Evolutionary conservation across 2,113 vertebrate genomes (phyloP).

Genomic region (Gulo gulo): DNA sequence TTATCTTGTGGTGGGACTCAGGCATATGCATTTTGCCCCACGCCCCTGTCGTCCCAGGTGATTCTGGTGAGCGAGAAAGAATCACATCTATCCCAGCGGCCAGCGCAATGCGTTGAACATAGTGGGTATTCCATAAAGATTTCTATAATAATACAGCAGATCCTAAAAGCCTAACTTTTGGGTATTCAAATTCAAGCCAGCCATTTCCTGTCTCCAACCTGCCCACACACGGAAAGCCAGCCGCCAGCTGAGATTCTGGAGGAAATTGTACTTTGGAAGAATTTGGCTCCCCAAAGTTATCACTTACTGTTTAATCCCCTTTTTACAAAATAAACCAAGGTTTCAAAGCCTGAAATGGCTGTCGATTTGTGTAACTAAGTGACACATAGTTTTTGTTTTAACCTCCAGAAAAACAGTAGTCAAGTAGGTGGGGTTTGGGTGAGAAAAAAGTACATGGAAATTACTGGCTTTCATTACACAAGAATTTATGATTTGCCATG

Average conservation of each 20-base stretch:
- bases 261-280: neutral
- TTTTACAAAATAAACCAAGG: neutral
- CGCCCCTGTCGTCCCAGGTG: too few species aligned
- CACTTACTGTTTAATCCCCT: neutral
- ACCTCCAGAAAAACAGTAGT: neutral
- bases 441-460: neutral
- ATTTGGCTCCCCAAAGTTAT: neutral
- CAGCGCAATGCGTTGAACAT: neutral
- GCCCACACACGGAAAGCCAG: neutral
- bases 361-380: slow-evolving; percentile 16
- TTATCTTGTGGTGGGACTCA: neutral
- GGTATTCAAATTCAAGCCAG: neutral
- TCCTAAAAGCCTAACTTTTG: neutral
- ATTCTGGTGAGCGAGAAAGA: neutral
- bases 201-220: neutral
- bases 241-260: neutral
- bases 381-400: slow-evolving; percentile 47
- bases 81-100: neutral
- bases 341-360: neutral
- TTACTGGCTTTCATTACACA: neutral
- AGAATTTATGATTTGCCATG: slow-evolving; percentile 56
- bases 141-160: neutral
- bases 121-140: neutral
- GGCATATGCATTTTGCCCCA: neutral
- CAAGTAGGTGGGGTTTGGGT: neutral